These are phyloP conservation scores for Cirrhinus molitorella DNA, from an alignment of 2,797 vertebrate species.

Conservation along the genomic window DNA sequence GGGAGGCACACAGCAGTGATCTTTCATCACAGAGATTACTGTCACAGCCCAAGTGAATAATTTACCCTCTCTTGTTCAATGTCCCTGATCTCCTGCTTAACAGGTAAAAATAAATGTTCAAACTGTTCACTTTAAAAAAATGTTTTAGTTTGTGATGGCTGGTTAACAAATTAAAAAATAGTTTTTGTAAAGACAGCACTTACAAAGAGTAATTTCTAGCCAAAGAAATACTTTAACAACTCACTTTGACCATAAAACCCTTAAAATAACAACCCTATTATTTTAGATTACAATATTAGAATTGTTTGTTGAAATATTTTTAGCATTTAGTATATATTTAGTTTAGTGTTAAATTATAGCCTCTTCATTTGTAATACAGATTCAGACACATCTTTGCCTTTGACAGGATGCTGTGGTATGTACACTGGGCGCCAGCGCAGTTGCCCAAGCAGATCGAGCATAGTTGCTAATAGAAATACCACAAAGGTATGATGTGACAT, in stretches of 20 bases:
- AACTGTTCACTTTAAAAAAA: no score
- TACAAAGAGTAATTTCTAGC: not conserved
- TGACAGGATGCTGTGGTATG: constrained; percentile 11
- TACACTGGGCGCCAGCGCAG: not conserved
- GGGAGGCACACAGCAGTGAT: not conserved
- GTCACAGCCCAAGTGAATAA: constrained; percentile 13
- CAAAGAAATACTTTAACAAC: not conserved
- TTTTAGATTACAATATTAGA: not conserved
- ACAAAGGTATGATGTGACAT: constrained; percentile 30
- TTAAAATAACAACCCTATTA: no score
- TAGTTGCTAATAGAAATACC: constrained; percentile 22
- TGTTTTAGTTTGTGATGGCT: no score
- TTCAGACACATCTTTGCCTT: constrained; percentile 11
- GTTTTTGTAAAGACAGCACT: not conserved
- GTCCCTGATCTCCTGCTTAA: not conserved
- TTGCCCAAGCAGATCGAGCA: not conserved
- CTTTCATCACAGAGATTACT: constrained; percentile 2
- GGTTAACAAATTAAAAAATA: not conserved
- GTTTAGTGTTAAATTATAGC: not conserved
- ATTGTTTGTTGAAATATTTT: not conserved
- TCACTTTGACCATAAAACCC: not conserved
- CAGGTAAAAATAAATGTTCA: not conserved
- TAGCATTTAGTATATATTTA: not conserved
- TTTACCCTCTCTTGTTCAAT: not conserved
- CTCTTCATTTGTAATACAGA: not conserved